Evolutionary conservation across 2,113 vertebrate species (phyloP).

Genomic region (Peromyscus maniculatus): DNA sequence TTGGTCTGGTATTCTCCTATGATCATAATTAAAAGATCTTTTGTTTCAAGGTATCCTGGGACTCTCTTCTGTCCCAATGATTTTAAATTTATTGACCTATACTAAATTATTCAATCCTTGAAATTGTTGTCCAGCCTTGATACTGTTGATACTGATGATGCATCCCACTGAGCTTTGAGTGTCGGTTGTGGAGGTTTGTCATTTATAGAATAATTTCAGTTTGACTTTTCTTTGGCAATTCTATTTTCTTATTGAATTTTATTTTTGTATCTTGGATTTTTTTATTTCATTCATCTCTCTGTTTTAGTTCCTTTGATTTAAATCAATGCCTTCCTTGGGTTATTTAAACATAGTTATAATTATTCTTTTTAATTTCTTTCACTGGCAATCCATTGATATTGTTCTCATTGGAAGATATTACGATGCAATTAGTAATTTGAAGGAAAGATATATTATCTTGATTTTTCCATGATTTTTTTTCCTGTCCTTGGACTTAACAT

Average conservation of each 20-base stretch:
- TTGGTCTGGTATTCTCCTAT: not conserved
- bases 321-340: not conserved
- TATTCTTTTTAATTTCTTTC: not conserved
- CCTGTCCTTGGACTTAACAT: not conserved
- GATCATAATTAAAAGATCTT: not conserved
- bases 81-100: not conserved
- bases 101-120: not conserved
- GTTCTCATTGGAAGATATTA: not conserved
- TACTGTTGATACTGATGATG: not conserved
- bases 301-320: not conserved
- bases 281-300: not conserved
- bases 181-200: not conserved
- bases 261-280: not conserved
- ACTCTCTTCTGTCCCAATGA: not conserved
- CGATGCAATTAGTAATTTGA: not conserved
- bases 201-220: not conserved
- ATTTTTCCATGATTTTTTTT: not conserved
- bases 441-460: not conserved
- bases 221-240: not conserved
- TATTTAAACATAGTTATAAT: not conserved
- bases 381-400: not conserved
- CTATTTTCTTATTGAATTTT: not conserved
- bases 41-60: not conserved
- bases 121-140: not conserved
- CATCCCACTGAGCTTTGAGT: not conserved